Conservation (phyloP, 2,888 invertebrate genomes). For the Drosophila mettleri region DNA sequence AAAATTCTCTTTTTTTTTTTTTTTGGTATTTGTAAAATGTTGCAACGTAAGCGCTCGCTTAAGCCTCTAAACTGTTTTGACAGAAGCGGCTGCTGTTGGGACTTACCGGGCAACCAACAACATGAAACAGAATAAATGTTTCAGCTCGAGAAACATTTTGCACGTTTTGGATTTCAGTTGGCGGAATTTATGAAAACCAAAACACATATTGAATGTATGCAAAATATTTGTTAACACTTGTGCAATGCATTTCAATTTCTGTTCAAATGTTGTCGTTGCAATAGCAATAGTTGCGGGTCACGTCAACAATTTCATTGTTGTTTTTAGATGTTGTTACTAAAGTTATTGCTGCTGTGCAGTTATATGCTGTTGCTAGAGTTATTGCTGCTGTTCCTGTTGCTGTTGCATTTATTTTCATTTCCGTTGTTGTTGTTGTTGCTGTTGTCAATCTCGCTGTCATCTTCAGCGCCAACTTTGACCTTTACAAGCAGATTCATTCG, state of each 20-base stretch:
- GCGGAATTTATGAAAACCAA: slow-evolving; percentile 8
- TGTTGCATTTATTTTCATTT: neutral
- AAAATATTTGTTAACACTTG: slow-evolving; percentile 41
- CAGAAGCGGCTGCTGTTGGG: slow-evolving; percentile 13
- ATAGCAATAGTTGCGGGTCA: neutral
- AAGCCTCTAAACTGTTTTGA: slow-evolving; percentile 32
- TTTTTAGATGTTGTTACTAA: slow-evolving; percentile 4
- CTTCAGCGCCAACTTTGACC: slow-evolving; percentile 28
- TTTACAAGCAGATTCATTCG: slow-evolving; percentile 36
- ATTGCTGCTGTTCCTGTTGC: slow-evolving; percentile 11
- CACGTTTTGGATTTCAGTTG: neutral
- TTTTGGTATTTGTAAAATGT: slow-evolving; percentile 28
- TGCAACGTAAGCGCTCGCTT: slow-evolving; percentile 14
- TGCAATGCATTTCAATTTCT: slow-evolving; percentile 38
- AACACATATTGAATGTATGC: slow-evolving; percentile 15
- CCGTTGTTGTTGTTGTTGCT: neutral
- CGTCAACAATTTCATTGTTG: neutral
- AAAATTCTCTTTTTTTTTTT: slow-evolving; percentile 14
- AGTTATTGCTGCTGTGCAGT: neutral
- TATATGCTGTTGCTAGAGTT: slow-evolving; percentile 22
- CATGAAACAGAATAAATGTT: slow-evolving; percentile 22
- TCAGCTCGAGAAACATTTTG: slow-evolving; percentile 15
- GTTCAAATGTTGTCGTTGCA: slow-evolving; percentile 10
- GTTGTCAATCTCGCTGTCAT: slow-evolving; percentile 9
- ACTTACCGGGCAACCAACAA: slow-evolving; percentile 14